A percentile compares a stretch with the other conserved stretches of the same genome.
Evolutionary conservation across 92 coral and sea anemone genomes (phyloP).

Genomic region (Micromussa lordhowensis): DNA sequence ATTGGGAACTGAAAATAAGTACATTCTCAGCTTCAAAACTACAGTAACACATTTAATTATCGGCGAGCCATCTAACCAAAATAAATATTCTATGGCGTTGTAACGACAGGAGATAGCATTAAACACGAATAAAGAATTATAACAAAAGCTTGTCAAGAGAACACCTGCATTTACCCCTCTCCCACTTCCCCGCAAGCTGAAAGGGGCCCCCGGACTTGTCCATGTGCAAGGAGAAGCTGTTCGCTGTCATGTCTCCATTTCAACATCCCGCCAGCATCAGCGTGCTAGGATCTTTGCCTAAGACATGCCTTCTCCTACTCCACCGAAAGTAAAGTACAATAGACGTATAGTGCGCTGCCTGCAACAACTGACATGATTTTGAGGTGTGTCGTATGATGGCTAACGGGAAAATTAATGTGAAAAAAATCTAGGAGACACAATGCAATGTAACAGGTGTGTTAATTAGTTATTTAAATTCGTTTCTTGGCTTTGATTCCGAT

Average conservation of each 20-base stretch:
- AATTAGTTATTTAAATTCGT: not conserved
- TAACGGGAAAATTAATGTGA: not conserved
- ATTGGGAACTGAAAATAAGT: too few species aligned
- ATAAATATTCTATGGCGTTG: not conserved
- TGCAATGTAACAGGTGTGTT: not conserved
- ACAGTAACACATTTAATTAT: not conserved
- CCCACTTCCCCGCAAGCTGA: too few species aligned
- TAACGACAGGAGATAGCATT: not conserved
- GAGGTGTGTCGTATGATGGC: not conserved
- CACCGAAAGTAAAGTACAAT: not conserved
- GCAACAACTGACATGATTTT: not conserved
- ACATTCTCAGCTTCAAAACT: not conserved
- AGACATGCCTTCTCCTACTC: not conserved
- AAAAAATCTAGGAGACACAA: not conserved
- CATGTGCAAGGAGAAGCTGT: not conserved
- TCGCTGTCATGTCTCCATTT: too few species aligned
- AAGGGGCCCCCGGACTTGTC: not conserved
- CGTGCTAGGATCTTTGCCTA: not conserved
- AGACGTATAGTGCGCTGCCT: not conserved
- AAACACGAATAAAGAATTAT: not conserved
- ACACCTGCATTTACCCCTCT: too few species aligned
- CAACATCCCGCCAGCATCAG: not conserved
- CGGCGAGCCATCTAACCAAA: not conserved
- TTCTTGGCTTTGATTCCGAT: not conserved
- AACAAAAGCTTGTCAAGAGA: too few species aligned